Evolutionary conservation across 2,113 vertebrate genomes (phyloP), one percentile per base, ranked within the genome.

Genomic region (Aegotheles bennettii): DNA sequence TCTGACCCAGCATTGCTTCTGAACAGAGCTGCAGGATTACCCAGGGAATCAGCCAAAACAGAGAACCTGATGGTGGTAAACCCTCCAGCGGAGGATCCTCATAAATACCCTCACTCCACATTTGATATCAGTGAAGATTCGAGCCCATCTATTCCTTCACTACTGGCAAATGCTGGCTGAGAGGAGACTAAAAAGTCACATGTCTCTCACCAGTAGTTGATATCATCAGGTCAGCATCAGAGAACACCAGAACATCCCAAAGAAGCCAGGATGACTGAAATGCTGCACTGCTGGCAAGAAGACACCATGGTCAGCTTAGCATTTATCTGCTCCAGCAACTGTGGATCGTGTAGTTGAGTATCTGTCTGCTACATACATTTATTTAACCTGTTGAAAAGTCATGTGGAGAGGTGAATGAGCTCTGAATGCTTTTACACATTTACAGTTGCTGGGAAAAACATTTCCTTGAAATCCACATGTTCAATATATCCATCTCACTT

Each of bases 381-480:
- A 88, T 89, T 92, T 95, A 95, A 95, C 87, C 76, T 79, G 35
- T 80, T 78, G 68, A 97, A 96, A 96, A 73, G 54, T 94, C 64
- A 20, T 64, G 64, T 7, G 8, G 67, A 56, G 75, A 92, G 69
- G 90, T 50, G 45, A 97, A 97, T 2, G 31, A 91, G 43, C 28
- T 86, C 71, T 94, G 84, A 96, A 93, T 95, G 86, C 83, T 96
- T 97, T 97, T 96, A 90, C 73, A 91, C 84, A 75, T 94, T 96
- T 94, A 67, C 74, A 54, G 79, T 81, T 87, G 35, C 80, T 92
- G 45, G 42, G 54, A 63, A 91, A 93, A 57, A 76, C 64, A 94
- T 97, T 96, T 94, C 77, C 94, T 96, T 95, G 50, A 96, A 93
- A 96, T 92, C 93, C 86, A 87, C 42, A 43, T 81, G 88, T 97